These are phyloP conservation scores for Sylvia borin DNA, from an alignment of 2,797 vertebrate genomes.

Conservation along the genomic window DNA sequence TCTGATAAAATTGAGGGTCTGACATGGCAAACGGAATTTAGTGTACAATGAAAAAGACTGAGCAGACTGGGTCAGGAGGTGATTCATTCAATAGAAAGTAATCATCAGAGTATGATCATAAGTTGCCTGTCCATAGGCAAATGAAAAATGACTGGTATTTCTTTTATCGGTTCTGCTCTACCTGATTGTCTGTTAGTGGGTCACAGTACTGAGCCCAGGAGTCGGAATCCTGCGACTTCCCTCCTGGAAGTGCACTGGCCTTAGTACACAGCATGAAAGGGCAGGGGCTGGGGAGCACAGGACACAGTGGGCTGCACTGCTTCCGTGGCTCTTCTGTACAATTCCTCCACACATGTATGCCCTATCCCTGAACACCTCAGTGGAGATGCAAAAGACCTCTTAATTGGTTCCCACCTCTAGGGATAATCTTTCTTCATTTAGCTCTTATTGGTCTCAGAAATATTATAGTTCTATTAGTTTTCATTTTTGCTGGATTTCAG, in stretches of 20 bases:
- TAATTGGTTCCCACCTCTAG: background rate
- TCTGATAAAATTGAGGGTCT: constrained; percentile 51
- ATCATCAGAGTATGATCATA: constrained; percentile 28
- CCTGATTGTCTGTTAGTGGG: background rate
- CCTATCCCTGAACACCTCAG: background rate
- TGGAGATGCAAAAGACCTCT: background rate
- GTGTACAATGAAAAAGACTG: constrained; percentile 49
- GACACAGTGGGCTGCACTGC: background rate
- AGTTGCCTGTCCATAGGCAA: constrained; percentile 36
- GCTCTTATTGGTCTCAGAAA: background rate
- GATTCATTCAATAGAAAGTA: constrained; percentile 59
- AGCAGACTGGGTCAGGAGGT: constrained; percentile 25
- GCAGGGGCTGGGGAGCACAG: background rate
- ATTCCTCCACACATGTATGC: fast-evolving
- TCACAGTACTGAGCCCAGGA: background rate
- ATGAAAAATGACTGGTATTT: background rate
- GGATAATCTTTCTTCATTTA: background rate
- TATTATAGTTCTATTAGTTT: background rate
- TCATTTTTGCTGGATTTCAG: constrained; percentile 1
- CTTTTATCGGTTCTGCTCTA: constrained; percentile 9
- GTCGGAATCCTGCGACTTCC: background rate
- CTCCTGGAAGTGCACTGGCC: background rate
- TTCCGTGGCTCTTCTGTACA: background rate
- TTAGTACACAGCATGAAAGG: fast-evolving
- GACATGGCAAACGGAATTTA: constrained; percentile 50